Evolutionary conservation across 2,888 invertebrate species (phyloP).

Genomic region (Ceriagrion tenellum): DNA sequence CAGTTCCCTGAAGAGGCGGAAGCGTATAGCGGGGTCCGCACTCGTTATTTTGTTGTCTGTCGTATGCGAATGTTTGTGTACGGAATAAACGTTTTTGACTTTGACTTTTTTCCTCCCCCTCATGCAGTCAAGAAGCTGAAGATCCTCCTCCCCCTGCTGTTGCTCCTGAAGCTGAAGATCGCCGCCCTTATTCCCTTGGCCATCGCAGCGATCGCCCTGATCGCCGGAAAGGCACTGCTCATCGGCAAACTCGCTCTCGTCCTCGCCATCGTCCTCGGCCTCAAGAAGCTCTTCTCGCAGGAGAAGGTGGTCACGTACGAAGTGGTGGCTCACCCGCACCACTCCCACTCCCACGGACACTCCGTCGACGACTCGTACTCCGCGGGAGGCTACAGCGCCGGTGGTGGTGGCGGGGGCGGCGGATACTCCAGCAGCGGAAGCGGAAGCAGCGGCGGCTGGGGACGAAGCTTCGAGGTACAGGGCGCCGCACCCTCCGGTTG

Average conservation of each 20-base stretch:
- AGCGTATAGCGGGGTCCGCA: too few species aligned
- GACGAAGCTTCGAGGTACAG: slow-evolving; percentile 76
- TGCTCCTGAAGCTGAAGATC: slow-evolving; percentile 90
- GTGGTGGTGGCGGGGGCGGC: slow-evolving; percentile 78
- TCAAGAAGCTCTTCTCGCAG: slow-evolving; percentile 78
- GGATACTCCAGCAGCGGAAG: slow-evolving; percentile 78
- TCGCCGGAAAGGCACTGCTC: slow-evolving; percentile 89
- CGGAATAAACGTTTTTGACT: slow-evolving; percentile 76
- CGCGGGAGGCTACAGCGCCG: slow-evolving; percentile 80
- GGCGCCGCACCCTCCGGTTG: slow-evolving; percentile 74
- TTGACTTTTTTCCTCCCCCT: slow-evolving; percentile 78
- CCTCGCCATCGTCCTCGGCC: slow-evolving; percentile 85
- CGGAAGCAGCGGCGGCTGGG: slow-evolving; percentile 82
- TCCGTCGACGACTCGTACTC: slow-evolving; percentile 80
- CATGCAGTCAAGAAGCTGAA: slow-evolving; percentile 85
- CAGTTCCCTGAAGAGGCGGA: too few species aligned
- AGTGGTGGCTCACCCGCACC: slow-evolving; percentile 91
- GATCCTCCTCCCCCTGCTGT: slow-evolving; percentile 86
- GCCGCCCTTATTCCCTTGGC: slow-evolving; percentile 87
- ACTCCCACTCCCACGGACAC: slow-evolving; percentile 84
- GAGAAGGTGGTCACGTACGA: slow-evolving; percentile 94
- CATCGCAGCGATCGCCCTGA: slow-evolving; percentile 84
- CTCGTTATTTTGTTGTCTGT: too few species aligned
- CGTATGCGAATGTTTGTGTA: slow-evolving; percentile 76
- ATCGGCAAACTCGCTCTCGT: slow-evolving; percentile 87